These are phyloP conservation scores for Taphrorychus bicolor DNA, from an alignment of 2,888 invertebrate genomes.

Conservation along the genomic window DNA sequence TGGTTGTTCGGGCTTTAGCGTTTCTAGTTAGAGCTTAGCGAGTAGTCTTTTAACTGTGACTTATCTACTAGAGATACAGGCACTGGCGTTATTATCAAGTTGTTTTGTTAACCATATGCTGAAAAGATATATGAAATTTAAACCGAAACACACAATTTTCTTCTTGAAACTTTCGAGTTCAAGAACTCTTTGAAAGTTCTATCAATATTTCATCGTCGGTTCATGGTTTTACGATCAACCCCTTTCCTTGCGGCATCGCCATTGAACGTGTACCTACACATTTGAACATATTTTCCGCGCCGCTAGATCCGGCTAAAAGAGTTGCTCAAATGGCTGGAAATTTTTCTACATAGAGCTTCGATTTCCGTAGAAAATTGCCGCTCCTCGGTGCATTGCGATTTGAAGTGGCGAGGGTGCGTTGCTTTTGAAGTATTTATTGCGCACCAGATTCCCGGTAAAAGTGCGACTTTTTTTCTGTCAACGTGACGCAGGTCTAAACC, in stretches of 20 bases:
- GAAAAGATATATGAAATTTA: too few relatives aligned
- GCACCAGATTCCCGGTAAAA: not conserved
- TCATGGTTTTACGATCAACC: constrained; percentile 21
- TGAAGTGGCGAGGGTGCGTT: not conserved
- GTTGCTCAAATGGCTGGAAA: constrained; percentile 39
- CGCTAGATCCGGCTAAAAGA: constrained; percentile 46
- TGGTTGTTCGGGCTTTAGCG: too few relatives aligned
- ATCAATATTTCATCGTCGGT: constrained; percentile 21
- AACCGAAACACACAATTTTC: too few relatives aligned
- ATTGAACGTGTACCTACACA: constrained; percentile 43
- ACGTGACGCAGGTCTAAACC: too few relatives aligned
- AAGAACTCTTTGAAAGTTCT: too few relatives aligned
- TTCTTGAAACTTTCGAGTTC: too few relatives aligned
- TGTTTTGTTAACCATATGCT: too few relatives aligned
- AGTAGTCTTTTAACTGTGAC: too few relatives aligned
- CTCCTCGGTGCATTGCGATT: constrained; percentile 18
- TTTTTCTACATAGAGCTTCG: constrained; percentile 24
- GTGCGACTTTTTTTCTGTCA: not conserved
- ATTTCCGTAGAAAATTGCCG: constrained; percentile 22
- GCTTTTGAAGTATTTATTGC: not conserved
- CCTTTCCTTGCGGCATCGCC: constrained; percentile 17
- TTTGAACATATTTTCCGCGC: constrained; percentile 51
- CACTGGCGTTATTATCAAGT: too few relatives aligned
- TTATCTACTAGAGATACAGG: too few relatives aligned
- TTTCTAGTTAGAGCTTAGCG: too few relatives aligned